Percentiles rank a stretch among this genome's conserved stretches.
Evolutionary conservation across 2,113 vertebrate species (phyloP).

Genomic region (Axis porcinus): DNA sequence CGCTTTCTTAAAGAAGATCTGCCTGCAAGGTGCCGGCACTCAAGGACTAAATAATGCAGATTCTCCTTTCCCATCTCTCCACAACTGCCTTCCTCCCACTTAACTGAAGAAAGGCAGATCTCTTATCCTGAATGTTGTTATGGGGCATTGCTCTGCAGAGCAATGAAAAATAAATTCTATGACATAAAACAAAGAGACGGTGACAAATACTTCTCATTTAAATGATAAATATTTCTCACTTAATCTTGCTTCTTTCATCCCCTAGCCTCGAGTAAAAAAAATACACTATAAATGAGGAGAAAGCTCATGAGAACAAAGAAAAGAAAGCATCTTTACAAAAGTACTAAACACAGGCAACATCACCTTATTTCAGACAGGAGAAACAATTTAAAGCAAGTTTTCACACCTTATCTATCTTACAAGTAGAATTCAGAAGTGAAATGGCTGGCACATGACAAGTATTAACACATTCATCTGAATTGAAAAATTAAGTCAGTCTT

Average conservation of each 20-base stretch:
- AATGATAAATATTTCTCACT: neutral
- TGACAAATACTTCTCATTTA: conserved; percentile 6
- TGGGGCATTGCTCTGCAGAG: neutral
- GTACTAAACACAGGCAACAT: neutral
- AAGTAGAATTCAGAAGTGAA: neutral
- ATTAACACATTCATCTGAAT: neutral
- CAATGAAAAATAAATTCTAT: neutral
- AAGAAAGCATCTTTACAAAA: neutral
- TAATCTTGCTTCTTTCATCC: neutral
- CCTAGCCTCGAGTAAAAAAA: neutral
- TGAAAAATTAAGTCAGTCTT: conserved; percentile 24
- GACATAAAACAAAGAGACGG: neutral
- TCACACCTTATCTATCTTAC: neutral
- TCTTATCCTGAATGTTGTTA: neutral
- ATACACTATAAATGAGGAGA: neutral
- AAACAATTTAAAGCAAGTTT: conserved; percentile 23
- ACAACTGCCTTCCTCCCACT: neutral
- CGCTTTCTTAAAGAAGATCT: conserved; percentile 9
- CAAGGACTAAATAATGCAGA: neutral
- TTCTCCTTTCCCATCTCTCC: neutral
- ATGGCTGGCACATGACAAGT: neutral
- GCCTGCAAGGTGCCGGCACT: neutral
- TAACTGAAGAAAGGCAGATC: neutral
- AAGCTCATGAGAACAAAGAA: conserved; percentile 4
- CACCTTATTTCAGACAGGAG: neutral